phyloP scores from a whole-genome alignment of 1,140 invertebrate genomes.

The Apis laboriosa region DNA sequence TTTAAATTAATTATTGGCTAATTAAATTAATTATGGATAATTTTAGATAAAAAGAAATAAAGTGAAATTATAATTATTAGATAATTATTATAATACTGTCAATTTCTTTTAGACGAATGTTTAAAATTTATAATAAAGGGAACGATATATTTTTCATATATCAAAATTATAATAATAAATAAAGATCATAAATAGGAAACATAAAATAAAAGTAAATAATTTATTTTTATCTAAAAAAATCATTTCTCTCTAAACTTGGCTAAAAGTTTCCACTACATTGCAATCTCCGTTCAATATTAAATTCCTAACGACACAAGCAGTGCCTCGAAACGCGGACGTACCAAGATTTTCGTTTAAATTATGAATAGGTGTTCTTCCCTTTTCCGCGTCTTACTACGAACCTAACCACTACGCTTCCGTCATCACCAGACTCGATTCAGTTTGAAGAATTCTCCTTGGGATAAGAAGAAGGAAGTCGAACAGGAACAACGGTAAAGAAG shows the following conservation, averaged over 20 bases:
- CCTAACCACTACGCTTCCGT: slow-evolving; percentile 8
- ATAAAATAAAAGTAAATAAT: background rate
- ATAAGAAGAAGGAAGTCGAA: slow-evolving; percentile 26
- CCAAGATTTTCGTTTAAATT: slow-evolving; percentile 64
- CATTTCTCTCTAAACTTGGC: background rate
- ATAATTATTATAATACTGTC: too few species aligned
- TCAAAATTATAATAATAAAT: too few species aligned
- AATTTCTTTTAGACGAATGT: too few species aligned
- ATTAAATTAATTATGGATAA: background rate
- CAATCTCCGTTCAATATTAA: slow-evolving; percentile 44
- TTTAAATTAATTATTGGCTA: background rate
- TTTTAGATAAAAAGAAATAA: background rate
- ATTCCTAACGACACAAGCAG: slow-evolving; percentile 39
- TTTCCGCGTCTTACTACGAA: background rate
- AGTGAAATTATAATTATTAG: too few species aligned
- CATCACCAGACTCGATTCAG: slow-evolving; percentile 26
- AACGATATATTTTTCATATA: too few species aligned
- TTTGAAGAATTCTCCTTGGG: slow-evolving; percentile 43
- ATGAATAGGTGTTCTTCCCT: slow-evolving; percentile 21
- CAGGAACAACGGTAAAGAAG: background rate
- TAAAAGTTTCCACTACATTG: slow-evolving; percentile 11
- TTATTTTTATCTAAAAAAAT: background rate
- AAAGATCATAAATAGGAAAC: too few species aligned
- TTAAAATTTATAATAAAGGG: too few species aligned
- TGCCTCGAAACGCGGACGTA: slow-evolving; percentile 40